A percentile compares a stretch with the other conserved stretches of the same genome.
Conservation (phyloP, 2,113 vertebrate species). For the Pogona vitticeps region DNA sequence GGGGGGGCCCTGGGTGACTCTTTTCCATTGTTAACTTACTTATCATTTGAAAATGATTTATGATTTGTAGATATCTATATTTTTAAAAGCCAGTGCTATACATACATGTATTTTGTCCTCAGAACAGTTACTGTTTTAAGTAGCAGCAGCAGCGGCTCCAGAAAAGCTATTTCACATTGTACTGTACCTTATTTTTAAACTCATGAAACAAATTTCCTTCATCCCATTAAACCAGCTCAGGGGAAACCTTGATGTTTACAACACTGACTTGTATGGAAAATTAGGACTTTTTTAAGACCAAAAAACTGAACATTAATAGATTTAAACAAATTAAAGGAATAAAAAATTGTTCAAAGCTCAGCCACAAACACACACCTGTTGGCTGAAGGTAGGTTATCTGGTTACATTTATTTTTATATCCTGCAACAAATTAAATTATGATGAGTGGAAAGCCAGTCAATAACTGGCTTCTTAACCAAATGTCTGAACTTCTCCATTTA, state of each 20-base stretch:
- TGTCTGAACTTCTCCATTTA: background rate
- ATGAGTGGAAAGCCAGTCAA: background rate
- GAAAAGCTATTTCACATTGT: background rate
- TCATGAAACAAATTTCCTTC: background rate
- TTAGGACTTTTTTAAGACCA: background rate
- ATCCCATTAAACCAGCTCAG: background rate
- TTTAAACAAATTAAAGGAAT: constrained; percentile 4
- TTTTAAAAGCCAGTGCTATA: background rate
- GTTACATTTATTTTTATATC: background rate
- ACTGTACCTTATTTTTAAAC: background rate
- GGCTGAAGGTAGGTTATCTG: background rate
- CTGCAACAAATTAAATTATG: background rate
- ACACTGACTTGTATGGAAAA: background rate
- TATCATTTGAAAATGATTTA: background rate
- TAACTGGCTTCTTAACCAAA: background rate
- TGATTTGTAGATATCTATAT: background rate
- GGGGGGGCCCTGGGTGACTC: no score
- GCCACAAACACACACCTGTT: background rate
- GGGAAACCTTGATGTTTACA: background rate
- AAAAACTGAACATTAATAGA: background rate
- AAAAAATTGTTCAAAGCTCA: background rate
- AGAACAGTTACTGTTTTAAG: background rate
- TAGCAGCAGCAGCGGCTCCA: background rate
- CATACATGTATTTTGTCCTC: background rate
- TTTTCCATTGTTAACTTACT: background rate